Percentiles rank a stretch among this genome's conserved stretches.
Conservation (phyloP, 2,888 invertebrate genomes). For the Drosophila kokeensis region DNA sequence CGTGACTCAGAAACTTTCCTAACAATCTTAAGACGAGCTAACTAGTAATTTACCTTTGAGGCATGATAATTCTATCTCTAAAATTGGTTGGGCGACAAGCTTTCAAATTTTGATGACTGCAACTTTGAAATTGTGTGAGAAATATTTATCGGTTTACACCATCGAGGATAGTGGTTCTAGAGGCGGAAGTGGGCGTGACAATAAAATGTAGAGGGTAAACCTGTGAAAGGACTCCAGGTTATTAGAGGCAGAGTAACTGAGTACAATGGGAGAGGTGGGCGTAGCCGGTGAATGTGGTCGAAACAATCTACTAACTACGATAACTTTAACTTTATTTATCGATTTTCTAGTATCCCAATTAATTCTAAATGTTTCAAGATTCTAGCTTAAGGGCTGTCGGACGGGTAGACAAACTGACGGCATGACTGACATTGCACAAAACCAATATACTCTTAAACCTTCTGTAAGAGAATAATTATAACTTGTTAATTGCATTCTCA, state of each 20-base stretch:
- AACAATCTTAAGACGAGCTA: background rate
- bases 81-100: background rate
- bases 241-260: background rate
- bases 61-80: background rate
- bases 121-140: background rate
- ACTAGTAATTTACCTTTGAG: background rate
- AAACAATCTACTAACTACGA: too few species aligned
- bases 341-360: background rate
- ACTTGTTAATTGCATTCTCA: background rate
- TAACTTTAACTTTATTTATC: too few species aligned
- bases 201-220: background rate
- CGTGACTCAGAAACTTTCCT: background rate
- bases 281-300: too few species aligned
- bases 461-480: background rate
- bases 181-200: background rate
- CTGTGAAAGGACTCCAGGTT: background rate
- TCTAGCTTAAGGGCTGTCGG: background rate
- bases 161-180: background rate
- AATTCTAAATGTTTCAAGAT: background rate
- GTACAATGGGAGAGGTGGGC: background rate
- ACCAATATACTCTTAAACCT: background rate
- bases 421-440: background rate
- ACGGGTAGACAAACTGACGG: background rate
- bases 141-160: background rate
- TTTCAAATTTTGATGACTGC: background rate